Percentiles rank a stretch among this genome's conserved stretches.
Conservation (phyloP, 2,113 vertebrate species). For the Microcebus ravelobensis region DNA sequence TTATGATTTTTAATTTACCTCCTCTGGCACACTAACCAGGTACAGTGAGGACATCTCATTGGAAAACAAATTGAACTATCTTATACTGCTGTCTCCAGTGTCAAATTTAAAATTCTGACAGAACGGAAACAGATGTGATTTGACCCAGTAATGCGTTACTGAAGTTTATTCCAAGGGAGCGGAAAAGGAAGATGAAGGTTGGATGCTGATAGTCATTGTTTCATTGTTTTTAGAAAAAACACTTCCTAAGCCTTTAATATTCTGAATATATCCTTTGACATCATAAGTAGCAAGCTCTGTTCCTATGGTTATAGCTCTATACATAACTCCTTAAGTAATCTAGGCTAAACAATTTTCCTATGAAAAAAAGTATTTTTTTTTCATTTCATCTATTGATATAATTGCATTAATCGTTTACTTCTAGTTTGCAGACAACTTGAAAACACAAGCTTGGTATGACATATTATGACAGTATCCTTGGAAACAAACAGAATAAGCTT, state of each 20-base stretch:
- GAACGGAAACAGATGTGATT: slow-evolving; percentile 74
- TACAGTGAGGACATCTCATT: neutral
- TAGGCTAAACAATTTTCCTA: slow-evolving; percentile 26
- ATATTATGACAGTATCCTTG: neutral
- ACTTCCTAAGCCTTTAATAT: slow-evolving; percentile 48
- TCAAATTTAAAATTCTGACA: neutral
- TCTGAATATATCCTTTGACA: neutral
- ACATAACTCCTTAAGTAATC: slow-evolving; percentile 33
- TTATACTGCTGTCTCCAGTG: slow-evolving; percentile 9
- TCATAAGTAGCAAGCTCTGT: neutral
- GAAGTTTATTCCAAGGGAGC: slow-evolving; percentile 43
- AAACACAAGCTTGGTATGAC: slow-evolving; percentile 10
- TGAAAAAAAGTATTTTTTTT: slow-evolving; percentile 31
- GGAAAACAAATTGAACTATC: slow-evolving; percentile 43
- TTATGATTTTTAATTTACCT: slow-evolving; percentile 56
- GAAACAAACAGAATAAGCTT: neutral
- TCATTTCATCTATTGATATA: neutral
- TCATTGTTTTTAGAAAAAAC: slow-evolving; percentile 53
- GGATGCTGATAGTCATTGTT: slow-evolving; percentile 36
- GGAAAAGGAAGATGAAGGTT: slow-evolving; percentile 71
- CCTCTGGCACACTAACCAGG: neutral
- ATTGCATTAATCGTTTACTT: neutral
- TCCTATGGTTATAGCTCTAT: neutral
- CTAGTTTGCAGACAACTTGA: slow-evolving; percentile 3
- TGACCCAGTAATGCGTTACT: slow-evolving; percentile 57